Conservation (phyloP, 2,888 invertebrate genomes). For the Drymonia ruficornis region DNA sequence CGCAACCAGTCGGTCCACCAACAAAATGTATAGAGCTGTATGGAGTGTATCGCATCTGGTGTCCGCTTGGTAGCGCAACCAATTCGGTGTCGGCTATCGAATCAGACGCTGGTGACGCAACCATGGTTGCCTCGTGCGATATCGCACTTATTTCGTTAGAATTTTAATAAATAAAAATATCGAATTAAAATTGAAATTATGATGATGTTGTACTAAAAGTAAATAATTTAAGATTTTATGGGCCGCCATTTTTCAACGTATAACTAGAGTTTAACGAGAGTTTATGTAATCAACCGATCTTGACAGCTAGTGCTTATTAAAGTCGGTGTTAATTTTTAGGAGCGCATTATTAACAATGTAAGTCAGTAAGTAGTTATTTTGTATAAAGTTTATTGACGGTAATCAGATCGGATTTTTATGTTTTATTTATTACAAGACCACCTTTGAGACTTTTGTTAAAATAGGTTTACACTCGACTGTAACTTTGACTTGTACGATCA, state of each 20-base stretch:
- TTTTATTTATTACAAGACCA: background rate
- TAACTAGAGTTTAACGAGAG: background rate
- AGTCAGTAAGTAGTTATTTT: background rate
- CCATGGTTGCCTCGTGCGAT: too few species aligned
- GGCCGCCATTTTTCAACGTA: background rate
- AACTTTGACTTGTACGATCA: too few species aligned
- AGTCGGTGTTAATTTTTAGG: background rate
- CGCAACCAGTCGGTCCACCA: too few species aligned
- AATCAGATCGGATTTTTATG: too few species aligned
- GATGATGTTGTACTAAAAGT: too few species aligned
- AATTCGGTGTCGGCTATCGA: too few species aligned
- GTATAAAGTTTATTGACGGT: background rate
- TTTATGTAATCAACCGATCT: background rate
- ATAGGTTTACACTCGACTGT: background rate
- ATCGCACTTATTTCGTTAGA: too few species aligned
- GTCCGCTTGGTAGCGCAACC: too few species aligned
- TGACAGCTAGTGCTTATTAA: background rate
- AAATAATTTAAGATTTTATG: background rate
- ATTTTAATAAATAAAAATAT: background rate
- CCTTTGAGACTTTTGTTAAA: background rate
- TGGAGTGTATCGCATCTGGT: too few species aligned
- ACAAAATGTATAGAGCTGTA: too few species aligned
- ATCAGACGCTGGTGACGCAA: too few species aligned
- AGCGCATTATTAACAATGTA: background rate
- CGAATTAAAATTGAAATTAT: too few species aligned